These are phyloP conservation scores for Diaphora mendica DNA, from an alignment of 2,888 invertebrate genomes.

Conservation along the genomic window DNA sequence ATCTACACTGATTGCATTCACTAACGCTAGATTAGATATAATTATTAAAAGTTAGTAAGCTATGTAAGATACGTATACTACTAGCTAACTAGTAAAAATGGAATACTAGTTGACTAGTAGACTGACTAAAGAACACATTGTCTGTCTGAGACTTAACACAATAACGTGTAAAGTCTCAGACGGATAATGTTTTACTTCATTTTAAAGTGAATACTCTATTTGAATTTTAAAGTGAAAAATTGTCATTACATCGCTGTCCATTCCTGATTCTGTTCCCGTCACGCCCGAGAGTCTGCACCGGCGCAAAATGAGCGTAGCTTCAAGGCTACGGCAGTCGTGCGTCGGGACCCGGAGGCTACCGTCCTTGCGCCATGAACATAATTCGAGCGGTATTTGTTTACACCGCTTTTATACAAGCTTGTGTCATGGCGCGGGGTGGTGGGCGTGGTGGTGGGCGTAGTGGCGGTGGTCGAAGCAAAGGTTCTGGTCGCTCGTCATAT, in stretches of 20 bases:
- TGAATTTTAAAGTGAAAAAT: not conserved
- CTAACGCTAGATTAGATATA: no score
- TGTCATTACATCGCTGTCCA: not conserved
- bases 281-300: constrained; percentile 41
- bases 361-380: constrained; percentile 68
- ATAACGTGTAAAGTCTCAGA: no score
- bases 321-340: constrained; percentile 72
- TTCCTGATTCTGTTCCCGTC: constrained; percentile 1
- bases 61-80: no score
- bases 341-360: constrained; percentile 68
- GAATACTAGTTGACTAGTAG: no score
- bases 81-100: no score
- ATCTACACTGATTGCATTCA: no score
- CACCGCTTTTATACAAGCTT: constrained; percentile 60
- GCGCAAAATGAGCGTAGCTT: constrained; percentile 71
- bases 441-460: constrained; percentile 3
- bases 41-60: no score
- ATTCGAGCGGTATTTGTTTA: constrained; percentile 55
- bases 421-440: constrained; percentile 58
- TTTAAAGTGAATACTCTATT: no score
- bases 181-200: no score
- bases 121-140: no score
- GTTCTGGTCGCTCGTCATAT: not conserved
- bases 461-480: not conserved
- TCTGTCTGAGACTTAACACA: no score